Evolutionary conservation across 2,888 invertebrate species (phyloP), one percentile per base, ranked within the genome.

Genomic region (Lumbricus terrestris): DNA sequence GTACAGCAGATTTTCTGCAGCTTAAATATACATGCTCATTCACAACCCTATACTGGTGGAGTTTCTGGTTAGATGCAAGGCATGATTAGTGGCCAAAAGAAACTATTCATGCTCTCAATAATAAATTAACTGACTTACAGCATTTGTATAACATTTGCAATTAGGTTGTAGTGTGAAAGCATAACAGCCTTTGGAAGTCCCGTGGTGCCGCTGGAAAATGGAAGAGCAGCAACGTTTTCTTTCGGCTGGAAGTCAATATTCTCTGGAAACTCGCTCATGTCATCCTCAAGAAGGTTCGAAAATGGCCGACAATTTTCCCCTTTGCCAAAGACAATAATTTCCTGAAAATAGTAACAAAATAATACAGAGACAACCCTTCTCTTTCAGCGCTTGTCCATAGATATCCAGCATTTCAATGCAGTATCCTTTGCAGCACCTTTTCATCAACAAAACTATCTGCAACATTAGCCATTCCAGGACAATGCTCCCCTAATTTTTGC

Each of bases 171-270:
- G 90, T 95, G 94, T 13, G 94, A 93, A 34, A 95, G 91, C 94
- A 94, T 94, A n/a, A 95, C 94, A 16, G 94, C 94, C 91, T 95
- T 94, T 3, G 94, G 94, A 35, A 92, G 90, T 23, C 98, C 98
- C 0, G 97, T 98, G 0, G 98, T 98, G 0, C 97, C 97, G 94
- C 97, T 97, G 2, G 97, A 97, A 94, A 97, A 98, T 0, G 97
- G 97, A 93, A 98, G 95, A 69, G 97, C 95, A 0, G 96, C 96
- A 13, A 96, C 94, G 92, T 97, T 97, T 38, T 97, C 97, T 54
- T 91, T 90, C 4, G 95, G 94, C 88, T 94, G 91, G 23, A 91
- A 38, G 37, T 89, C 88, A 88, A 94, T 92, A 89, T 93, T 93
- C 33, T 93, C 92, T 29, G 94, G 94, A 88, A 94, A 93, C 35